These are phyloP conservation scores for Gnathonemus echidnorhynchus DNA, from an alignment of 2,113 vertebrate species.

Conservation along the genomic window DNA sequence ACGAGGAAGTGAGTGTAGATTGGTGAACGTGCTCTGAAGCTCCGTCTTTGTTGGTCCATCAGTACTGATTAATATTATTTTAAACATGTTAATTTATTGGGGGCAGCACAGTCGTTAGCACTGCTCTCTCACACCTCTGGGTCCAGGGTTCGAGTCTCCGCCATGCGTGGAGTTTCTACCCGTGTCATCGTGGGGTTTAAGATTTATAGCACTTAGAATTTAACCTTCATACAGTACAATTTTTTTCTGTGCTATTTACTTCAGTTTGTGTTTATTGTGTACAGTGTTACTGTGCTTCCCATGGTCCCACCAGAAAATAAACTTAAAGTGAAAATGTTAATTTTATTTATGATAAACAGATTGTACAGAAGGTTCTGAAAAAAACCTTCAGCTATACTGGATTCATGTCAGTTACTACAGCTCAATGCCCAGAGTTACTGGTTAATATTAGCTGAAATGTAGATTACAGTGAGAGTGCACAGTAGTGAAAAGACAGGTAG, in stretches of 20 bases:
- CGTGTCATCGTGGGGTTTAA: neutral
- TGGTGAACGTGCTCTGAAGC: neutral
- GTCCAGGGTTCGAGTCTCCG: neutral
- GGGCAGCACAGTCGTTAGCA: neutral
- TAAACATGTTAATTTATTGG: neutral
- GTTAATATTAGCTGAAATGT: neutral
- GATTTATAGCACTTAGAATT: neutral
- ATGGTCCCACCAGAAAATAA: neutral
- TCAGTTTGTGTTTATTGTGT: neutral
- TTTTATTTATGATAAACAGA: neutral
- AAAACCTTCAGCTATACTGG: neutral
- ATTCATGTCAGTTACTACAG: neutral
- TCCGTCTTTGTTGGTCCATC: neutral
- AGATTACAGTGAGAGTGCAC: neutral
- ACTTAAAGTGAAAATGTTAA: neutral
- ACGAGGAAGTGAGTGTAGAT: conserved; percentile 85
- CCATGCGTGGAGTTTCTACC: neutral
- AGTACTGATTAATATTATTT: neutral
- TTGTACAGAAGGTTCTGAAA: neutral
- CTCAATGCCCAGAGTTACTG: neutral
- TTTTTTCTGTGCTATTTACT: neutral
- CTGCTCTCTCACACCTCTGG: neutral
- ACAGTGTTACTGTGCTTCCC: neutral
- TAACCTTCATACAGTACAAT: neutral
- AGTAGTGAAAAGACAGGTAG: neutral